Evolutionary conservation across 1,140 invertebrate species (phyloP).

Genomic region (Leptopilina clavipes): DNA sequence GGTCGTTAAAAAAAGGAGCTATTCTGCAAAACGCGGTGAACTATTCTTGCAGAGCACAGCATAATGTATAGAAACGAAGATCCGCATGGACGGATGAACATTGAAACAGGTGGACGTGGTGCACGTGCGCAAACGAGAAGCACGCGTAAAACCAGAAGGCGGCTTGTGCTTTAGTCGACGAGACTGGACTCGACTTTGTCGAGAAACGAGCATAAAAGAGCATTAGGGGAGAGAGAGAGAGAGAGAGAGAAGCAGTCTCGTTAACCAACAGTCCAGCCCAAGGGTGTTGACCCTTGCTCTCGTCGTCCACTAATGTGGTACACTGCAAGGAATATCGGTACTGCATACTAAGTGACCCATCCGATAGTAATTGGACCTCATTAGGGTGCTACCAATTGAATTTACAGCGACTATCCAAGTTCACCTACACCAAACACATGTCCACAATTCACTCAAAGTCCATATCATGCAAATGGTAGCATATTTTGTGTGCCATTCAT

Average conservation of each 20-base stretch:
- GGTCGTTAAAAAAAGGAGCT: slow-evolving; percentile 1
- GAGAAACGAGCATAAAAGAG: slow-evolving; percentile 34
- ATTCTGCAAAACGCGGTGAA: slow-evolving; percentile 43
- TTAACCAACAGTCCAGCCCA: slow-evolving; percentile 42
- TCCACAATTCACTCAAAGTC: slow-evolving; percentile 41
- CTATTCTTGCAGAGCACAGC: slow-evolving; percentile 39
- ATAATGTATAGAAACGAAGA: slow-evolving; percentile 28
- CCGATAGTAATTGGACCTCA: slow-evolving; percentile 68
- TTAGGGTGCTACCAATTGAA: slow-evolving; percentile 57
- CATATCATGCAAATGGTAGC: no score
- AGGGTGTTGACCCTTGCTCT: slow-evolving; percentile 65
- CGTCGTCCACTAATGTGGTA: slow-evolving; percentile 56
- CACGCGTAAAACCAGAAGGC: slow-evolving; percentile 65
- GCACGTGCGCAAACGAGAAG: slow-evolving; percentile 60
- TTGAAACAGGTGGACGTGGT: slow-evolving; percentile 52
- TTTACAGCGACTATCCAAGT: slow-evolving; percentile 36
- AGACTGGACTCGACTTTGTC: slow-evolving; percentile 18
- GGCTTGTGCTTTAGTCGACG: slow-evolving; percentile 30
- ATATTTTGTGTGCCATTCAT: no score
- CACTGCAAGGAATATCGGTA: slow-evolving; percentile 61
- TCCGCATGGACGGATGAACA: slow-evolving; percentile 42
- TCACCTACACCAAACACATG: slow-evolving; percentile 28
- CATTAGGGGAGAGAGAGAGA: slow-evolving; percentile 39
- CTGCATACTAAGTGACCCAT: slow-evolving; percentile 64
- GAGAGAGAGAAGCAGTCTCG: background rate